phyloP scores from a whole-genome alignment of 2,113 vertebrate genomes.

The Dasyprocta punctata region DNA sequence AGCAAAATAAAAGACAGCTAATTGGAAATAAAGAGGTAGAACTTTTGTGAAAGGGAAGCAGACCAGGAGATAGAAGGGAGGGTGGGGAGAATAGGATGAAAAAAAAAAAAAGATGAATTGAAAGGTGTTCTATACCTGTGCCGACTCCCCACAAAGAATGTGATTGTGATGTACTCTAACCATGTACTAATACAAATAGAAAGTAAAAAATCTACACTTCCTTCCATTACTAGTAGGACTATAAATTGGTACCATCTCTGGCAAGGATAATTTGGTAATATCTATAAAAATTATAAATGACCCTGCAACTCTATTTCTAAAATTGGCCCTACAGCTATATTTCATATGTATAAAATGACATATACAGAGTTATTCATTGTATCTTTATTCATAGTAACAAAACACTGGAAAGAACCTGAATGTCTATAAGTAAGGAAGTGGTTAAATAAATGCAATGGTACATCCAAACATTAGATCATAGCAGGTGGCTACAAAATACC shows the following conservation, averaged over 20 bases:
- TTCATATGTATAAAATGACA: neutral
- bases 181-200: neutral
- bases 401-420: slow-evolving; percentile 64
- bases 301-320: neutral
- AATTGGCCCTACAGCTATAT: neutral
- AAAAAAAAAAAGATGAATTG: neutral
- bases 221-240: neutral
- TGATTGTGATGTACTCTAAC: neutral
- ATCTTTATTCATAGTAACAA: slow-evolving; percentile 28
- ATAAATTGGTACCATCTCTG: neutral
- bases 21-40: neutral
- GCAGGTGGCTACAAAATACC: neutral
- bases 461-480: neutral
- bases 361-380: neutral
- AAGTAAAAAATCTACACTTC: neutral
- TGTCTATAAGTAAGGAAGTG: slow-evolving; percentile 23
- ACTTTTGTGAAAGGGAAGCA: neutral
- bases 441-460: neutral
- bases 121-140: neutral
- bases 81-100: neutral
- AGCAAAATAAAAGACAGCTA: neutral
- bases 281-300: neutral
- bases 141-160: neutral
- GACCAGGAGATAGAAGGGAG: neutral
- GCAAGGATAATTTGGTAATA: neutral